Base-by-base conservation (phyloP, 2,797 vertebrate genomes). In the Poecilia picta region DNA sequence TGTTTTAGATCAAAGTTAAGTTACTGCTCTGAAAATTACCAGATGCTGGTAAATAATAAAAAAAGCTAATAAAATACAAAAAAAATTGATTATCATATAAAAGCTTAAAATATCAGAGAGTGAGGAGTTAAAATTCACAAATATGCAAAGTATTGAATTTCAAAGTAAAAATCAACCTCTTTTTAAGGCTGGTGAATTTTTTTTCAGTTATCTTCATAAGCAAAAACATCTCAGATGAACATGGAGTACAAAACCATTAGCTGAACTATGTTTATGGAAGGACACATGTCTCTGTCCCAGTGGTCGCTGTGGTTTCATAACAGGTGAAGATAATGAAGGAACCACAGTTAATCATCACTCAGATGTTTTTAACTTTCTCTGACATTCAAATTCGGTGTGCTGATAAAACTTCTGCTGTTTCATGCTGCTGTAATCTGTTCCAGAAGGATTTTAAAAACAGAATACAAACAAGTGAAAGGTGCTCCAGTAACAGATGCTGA, bases 291-390 rank as follows among this genome's bases (percentile, higher is more conserved):
- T 62, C 15, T 33, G 59, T 68, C 53, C n/a, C 36, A 51, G 33
- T 49, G n/a, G 39, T 78, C 31, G 10, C 71, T 47, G 73, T 64
- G 57, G 23, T 92, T 91, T 70, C 73, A 85, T 47, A 89, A 89
- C 66, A 81, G 0, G 5, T 74, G 28, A 23, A 85, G 59, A 64
- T 82, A 82, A 82, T 78, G 79, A 43, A 8, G 3, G 23, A 43
- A 59, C 73, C 39, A 18, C 51, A 74, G 88, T 91, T 91, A 86
- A 90, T 88, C 75, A 88, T 91, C 88, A 51, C 91, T 86, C 1
- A 81, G 72, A 83, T 88, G 88, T 93, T 93, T 89, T 90, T 85
- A 59, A 82, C 75, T 72, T 28, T 64, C 31, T 64, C 59, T 36
- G 39, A 46, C 11, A 43, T 71, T 15, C 28, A 15, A 45, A 71